Percentiles rank a stretch among this genome's conserved stretches.
Conservation (phyloP, 2,888 invertebrate genomes). For the Eumerus sabulonum region DNA sequence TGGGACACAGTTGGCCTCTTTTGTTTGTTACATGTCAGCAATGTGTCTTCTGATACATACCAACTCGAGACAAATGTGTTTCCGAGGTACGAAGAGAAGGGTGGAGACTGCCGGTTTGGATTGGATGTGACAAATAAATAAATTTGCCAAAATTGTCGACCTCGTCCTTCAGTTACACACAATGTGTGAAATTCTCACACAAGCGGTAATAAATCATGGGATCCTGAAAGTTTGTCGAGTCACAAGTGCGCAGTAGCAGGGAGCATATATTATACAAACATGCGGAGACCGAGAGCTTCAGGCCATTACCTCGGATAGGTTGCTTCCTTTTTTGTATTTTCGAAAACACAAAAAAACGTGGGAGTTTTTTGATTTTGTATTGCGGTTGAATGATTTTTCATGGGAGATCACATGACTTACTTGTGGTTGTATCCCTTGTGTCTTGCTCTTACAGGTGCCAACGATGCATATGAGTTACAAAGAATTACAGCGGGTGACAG, state of each 20-base stretch:
- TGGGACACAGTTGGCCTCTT: conserved; percentile 39
- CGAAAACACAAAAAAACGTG: conserved; percentile 2
- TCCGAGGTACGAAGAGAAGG: not conserved
- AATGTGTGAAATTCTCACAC: conserved; percentile 44
- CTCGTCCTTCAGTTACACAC: conserved; percentile 68
- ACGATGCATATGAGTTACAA: conserved; percentile 46
- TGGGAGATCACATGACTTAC: not conserved
- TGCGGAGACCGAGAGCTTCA: not conserved
- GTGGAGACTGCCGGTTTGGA: conserved; percentile 38
- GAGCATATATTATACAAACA: no score
- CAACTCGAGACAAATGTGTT: conserved; percentile 48
- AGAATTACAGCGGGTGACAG: conserved; percentile 25
- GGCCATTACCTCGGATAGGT: conserved; percentile 25
- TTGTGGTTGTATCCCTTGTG: not conserved
- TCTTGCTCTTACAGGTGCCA: not conserved
- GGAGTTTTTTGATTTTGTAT: not conserved
- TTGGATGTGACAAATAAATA: conserved; percentile 75
- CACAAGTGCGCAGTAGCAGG: conserved; percentile 27
- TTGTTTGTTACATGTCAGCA: conserved; percentile 64
- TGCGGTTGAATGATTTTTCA: conserved; percentile 39
- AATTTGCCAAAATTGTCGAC: conserved; percentile 75
- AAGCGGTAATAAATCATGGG: conserved; percentile 60
- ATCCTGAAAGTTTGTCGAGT: conserved; percentile 33
- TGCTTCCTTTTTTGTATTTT: conserved; percentile 15
- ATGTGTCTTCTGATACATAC: conserved; percentile 49